These are phyloP conservation scores for Petrolisthes manimaculis DNA, from an alignment of 2,888 invertebrate genomes.

Conservation along the genomic window DNA sequence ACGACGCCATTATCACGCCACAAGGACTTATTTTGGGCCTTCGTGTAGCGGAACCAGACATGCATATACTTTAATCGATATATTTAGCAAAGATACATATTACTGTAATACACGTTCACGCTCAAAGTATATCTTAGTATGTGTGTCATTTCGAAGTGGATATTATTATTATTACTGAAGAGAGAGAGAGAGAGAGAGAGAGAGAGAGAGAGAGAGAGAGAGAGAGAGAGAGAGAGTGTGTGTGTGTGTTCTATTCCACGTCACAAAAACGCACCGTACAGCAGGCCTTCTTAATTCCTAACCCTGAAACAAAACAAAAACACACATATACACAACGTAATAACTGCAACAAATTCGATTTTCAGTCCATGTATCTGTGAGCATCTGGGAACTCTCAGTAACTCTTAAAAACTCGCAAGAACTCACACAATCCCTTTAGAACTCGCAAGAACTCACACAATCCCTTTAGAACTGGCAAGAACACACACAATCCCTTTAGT, in stretches of 20 bases:
- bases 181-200: background rate
- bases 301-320: too few species aligned
- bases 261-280: background rate
- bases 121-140: background rate
- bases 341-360: too few species aligned
- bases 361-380: too few species aligned
- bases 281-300: background rate
- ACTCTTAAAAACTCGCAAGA: background rate
- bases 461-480: too few species aligned
- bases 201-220: conserved; percentile 20
- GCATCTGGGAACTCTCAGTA: background rate
- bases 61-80: too few species aligned
- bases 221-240: conserved; percentile 11
- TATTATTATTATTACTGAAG: background rate
- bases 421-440: background rate
- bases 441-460: background rate
- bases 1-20: background rate
- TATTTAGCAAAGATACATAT: too few species aligned
- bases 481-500: background rate
- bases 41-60: too few species aligned
- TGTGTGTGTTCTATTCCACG: background rate
- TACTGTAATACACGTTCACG: too few species aligned
- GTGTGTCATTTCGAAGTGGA: background rate
- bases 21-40: background rate
- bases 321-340: too few species aligned